Conservation (phyloP, 2,888 invertebrate species). For the Entomobrya proxima region DNA sequence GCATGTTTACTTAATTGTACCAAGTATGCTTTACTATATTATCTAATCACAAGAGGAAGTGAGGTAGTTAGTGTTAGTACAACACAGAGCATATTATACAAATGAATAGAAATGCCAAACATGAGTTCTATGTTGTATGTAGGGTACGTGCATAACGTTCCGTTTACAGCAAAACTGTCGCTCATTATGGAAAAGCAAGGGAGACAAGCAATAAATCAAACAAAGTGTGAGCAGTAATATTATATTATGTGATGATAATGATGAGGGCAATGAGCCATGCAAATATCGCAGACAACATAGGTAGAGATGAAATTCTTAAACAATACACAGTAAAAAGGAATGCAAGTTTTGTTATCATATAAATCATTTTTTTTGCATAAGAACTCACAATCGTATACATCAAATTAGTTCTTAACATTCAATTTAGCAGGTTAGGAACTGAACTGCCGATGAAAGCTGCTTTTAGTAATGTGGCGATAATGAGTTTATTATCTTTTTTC, state of each 20-base stretch:
- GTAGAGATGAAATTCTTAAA: no score
- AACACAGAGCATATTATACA: neutral
- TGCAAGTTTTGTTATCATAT: no score
- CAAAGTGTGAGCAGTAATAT: neutral
- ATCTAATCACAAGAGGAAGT: conserved; percentile 51
- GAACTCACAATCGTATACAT: no score
- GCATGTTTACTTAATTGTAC: conserved; percentile 1
- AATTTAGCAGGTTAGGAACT: no score
- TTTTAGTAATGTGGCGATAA: neutral
- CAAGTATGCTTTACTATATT: neutral
- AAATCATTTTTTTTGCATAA: no score
- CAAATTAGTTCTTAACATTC: no score
- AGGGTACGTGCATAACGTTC: neutral
- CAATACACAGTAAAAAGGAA: no score
- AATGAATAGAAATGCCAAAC: neutral
- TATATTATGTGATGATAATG: neutral
- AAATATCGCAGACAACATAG: neutral
- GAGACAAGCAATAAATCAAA: conserved; percentile 48
- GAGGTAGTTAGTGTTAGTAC: no score
- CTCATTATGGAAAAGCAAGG: conserved; percentile 13
- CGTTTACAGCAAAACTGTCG: neutral
- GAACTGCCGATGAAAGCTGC: neutral
- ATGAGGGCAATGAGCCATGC: conserved; percentile 46
- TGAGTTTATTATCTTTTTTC: neutral
- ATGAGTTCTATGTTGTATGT: neutral